Evolutionary conservation across 2,888 invertebrate genomes (phyloP).

Genomic region (Dryocosmus kuriphilus): DNA sequence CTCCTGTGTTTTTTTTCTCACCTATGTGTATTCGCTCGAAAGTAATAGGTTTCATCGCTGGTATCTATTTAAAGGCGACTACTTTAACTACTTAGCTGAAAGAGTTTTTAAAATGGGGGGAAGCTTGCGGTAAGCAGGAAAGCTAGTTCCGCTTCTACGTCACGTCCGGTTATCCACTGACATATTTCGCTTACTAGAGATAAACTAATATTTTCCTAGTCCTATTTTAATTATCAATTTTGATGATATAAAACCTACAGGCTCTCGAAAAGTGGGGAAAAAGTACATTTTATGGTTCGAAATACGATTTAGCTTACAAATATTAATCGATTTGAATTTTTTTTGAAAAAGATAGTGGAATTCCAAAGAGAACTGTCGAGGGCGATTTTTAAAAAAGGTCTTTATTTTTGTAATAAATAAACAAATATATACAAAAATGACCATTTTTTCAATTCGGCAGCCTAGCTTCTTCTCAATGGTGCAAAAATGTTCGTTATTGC

Average conservation of each 20-base stretch:
- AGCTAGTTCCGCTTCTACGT: constrained; percentile 73
- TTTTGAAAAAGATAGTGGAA: no score
- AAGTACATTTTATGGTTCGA: no score
- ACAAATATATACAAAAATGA: no score
- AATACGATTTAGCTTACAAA: no score
- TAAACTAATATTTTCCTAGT: constrained; percentile 29
- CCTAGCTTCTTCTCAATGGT: no score
- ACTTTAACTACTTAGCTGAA: constrained; percentile 70
- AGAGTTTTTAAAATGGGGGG: constrained; percentile 71
- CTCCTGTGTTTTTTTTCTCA: not conserved
- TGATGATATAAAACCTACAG: constrained; percentile 3
- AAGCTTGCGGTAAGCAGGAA: constrained; percentile 73
- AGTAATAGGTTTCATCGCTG: constrained; percentile 57
- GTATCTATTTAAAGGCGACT: constrained; percentile 67
- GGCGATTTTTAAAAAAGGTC: no score
- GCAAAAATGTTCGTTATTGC: no score
- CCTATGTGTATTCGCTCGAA: constrained; percentile 54
- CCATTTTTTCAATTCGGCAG: no score
- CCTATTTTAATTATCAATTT: constrained; percentile 21
- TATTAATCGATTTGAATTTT: no score
- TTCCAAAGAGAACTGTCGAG: no score
- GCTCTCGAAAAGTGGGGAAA: no score
- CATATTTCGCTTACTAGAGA: constrained; percentile 49
- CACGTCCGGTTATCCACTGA: constrained; percentile 71
- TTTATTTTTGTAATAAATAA: no score